Percentiles rank a stretch among this genome's conserved stretches.
Evolutionary conservation across 2,113 vertebrate genomes (phyloP).

Genomic region (Triplophysa dalaica): DNA sequence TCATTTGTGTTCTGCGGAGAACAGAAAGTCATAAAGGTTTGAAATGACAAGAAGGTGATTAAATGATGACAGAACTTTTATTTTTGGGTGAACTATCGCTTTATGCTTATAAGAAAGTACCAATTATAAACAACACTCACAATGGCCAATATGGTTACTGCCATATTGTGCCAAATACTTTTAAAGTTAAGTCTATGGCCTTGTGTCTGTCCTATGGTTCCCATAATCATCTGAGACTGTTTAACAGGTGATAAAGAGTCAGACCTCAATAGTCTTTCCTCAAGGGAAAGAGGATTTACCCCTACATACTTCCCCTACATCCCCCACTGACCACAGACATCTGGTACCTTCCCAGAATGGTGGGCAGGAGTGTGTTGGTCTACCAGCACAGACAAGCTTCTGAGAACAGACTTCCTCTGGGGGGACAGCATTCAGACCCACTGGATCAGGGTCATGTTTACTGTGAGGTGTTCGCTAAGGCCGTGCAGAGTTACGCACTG

Average conservation of each 20-base stretch:
- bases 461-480: conserved; percentile 22
- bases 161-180: no score
- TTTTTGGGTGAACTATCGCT: no score
- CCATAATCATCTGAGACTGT: background rate
- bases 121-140: no score
- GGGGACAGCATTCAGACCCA: conserved; percentile 19
- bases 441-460: conserved; percentile 29
- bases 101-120: no score
- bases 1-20: no score
- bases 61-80: no score
- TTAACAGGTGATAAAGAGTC: background rate
- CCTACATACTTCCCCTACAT: background rate
- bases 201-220: background rate
- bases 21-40: no score
- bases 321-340: conserved; percentile 19
- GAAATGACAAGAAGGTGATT: no score
- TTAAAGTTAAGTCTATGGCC: background rate
- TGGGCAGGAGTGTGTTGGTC: background rate
- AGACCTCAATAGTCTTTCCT: background rate
- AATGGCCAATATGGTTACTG: no score
- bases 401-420: conserved; percentile 6
- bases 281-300: conserved; percentile 11
- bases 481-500: conserved; percentile 6
- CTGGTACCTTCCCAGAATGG: conserved; percentile 9
- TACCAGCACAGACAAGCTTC: background rate